These are phyloP conservation scores for Penaeus indicus DNA, from an alignment of 1,140 invertebrate species.

Conservation along the genomic window DNA sequence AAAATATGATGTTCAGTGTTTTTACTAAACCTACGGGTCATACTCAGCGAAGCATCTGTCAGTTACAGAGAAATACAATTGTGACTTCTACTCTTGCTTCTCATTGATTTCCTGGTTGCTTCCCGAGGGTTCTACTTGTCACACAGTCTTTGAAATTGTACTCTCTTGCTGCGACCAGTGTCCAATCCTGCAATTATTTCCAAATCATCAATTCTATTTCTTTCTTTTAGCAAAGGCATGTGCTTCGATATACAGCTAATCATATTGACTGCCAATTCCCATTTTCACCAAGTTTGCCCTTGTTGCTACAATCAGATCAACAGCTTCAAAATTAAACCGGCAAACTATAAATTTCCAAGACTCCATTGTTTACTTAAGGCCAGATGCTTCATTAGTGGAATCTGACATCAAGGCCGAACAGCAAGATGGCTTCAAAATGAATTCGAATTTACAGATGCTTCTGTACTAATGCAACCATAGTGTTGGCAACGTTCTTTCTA, in stretches of 20 bases:
- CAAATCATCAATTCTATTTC: not conserved
- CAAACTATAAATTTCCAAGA: conserved; percentile 47
- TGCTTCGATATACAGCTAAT: conserved; percentile 31
- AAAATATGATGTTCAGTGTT: no score
- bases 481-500: conserved; percentile 8
- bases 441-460: conserved; percentile 33
- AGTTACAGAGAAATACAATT: not conserved
- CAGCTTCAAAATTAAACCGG: conserved; percentile 27
- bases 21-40: no score
- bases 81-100: no score
- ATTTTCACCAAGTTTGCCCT: conserved; percentile 34
- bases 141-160: not conserved
- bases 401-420: conserved; percentile 18
- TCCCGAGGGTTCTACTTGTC: not conserved
- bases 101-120: no score
- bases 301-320: conserved; percentile 1
- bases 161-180: no score
- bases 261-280: conserved; percentile 30
- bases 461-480: conserved; percentile 36
- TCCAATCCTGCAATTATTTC: not conserved
- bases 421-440: conserved; percentile 30
- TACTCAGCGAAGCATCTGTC: no score
- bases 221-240: conserved; percentile 25
- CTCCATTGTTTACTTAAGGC: conserved; percentile 4
- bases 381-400: conserved; percentile 27